Base-by-base conservation (phyloP, 1,140 invertebrate genomes). In the Steinernema feltiae region DNA sequence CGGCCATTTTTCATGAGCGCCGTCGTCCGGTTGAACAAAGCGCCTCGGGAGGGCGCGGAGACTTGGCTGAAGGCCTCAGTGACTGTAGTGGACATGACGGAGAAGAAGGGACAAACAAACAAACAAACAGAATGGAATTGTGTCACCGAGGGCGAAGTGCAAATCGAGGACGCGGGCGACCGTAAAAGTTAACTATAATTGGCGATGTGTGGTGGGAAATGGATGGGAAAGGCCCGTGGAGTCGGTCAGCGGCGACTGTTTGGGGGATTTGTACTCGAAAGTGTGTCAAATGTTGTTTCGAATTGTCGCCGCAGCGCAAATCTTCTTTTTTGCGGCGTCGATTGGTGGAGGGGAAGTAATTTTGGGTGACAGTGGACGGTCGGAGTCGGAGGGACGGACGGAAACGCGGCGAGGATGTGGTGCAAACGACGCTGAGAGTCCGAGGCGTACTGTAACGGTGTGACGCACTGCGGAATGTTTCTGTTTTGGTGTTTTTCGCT, bases 101-200 rank as follows among this genome's bases (percentile, higher is more conserved):
- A 41, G 35, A 7, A 41, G 35, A 41, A 41, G 35, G 35, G 35
- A 41, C 35, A 41, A 41, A 41, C 35, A 41, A 41, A 41, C 35
- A 41, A 41, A 41, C 35, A 41, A 41, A 41, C 35, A 41, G 35
- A 41, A 41, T 63, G 7, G 7, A n/a, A 46, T 15, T 63, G 53
- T 27, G 53, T 63, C 53, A 15, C 53, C 53, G 24, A 15, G 24
- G 53, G 53, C 7, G 3, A 21, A 63, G 53, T n/a, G 24, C 53
- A 63, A 63, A 15, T 15, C 53, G 53, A 15, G 53, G 53, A 63
- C 53, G 53, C 53, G 53, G 7, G 53, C 53, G 53, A 63, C 53
- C 53, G 53, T 63, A 63, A 63, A 63, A 63, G 53, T 63, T 63
- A 63, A 63, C 53, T 63, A 63, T 63, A 63, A 63, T 63, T 63